Evolutionary conservation across 2,797 vertebrate genomes (phyloP).

Genomic region (Rhinophrynus dorsalis): DNA sequence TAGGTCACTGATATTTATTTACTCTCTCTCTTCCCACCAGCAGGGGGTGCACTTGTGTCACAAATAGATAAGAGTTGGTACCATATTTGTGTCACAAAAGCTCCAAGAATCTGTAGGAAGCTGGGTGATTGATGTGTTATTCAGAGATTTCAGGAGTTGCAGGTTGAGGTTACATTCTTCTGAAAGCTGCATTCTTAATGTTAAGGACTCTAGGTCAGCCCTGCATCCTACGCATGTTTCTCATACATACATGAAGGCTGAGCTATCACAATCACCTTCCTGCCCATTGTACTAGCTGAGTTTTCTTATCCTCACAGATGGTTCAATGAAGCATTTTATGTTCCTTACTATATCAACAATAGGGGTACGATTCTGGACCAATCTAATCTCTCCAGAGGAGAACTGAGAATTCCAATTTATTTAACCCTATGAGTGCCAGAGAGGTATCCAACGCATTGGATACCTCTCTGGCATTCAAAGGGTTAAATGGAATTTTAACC

Average conservation of each 20-base stretch:
- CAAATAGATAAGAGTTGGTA: neutral
- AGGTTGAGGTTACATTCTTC: neutral
- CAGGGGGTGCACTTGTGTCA: neutral
- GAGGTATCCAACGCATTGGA: no score
- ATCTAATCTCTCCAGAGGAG: no score
- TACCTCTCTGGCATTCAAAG: no score
- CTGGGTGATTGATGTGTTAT: neutral
- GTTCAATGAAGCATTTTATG: neutral
- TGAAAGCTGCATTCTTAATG: neutral
- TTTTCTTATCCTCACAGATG: neutral
- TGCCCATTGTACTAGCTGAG: neutral
- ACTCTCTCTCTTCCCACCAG: neutral
- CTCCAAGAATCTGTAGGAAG: neutral
- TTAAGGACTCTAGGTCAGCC: constrained; percentile 1
- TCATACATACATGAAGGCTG: neutral
- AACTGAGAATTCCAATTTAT: no score
- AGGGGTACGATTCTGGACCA: no score
- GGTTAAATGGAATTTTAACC: no score
- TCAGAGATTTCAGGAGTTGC: neutral
- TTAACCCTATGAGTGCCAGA: no score
- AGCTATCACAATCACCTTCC: neutral
- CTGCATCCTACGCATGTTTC: constrained; percentile 6
- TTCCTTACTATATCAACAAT: no score
- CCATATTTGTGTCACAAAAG: neutral
- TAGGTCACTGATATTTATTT: neutral